These are phyloP conservation scores for Acinonyx jubatus DNA, from an alignment of 2,113 vertebrate species.

Conservation along the genomic window DNA sequence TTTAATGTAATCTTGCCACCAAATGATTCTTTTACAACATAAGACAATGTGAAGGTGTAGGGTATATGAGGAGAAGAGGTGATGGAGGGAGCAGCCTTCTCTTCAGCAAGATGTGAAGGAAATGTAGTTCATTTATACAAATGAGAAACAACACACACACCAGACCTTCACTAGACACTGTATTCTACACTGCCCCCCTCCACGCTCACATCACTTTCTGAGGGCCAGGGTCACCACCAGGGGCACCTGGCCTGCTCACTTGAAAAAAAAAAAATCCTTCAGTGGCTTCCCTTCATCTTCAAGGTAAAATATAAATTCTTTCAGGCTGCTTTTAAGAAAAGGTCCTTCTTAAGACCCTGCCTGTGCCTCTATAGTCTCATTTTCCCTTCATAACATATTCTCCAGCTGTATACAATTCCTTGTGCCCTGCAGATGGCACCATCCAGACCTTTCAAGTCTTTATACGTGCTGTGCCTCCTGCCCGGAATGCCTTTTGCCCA, in stretches of 20 bases:
- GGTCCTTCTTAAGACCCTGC: neutral
- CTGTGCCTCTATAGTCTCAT: neutral
- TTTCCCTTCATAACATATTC: neutral
- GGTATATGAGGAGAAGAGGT: constrained; percentile 1
- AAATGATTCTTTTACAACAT: constrained; percentile 31
- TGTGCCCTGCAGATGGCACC: neutral
- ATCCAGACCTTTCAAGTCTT: neutral
- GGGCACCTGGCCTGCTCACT: constrained; percentile 52
- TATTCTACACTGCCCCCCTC: neutral
- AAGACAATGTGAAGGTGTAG: neutral
- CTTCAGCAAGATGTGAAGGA: constrained; percentile 10
- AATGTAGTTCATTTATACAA: neutral
- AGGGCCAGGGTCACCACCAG: constrained; percentile 45
- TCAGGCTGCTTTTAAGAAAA: neutral
- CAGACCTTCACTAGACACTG: constrained; percentile 40
- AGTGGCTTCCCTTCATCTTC: neutral
- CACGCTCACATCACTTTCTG: neutral
- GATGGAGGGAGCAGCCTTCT: neutral
- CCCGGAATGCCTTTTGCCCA: neutral
- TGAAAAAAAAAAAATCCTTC: neutral
- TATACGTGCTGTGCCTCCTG: neutral
- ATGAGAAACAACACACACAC: neutral
- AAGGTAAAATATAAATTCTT: neutral
- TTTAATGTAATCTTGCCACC: constrained; percentile 24
- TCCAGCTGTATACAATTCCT: neutral